These are phyloP conservation scores for Trissolcus japonicus DNA, from an alignment of 2,888 invertebrate genomes.

Conservation along the genomic window DNA sequence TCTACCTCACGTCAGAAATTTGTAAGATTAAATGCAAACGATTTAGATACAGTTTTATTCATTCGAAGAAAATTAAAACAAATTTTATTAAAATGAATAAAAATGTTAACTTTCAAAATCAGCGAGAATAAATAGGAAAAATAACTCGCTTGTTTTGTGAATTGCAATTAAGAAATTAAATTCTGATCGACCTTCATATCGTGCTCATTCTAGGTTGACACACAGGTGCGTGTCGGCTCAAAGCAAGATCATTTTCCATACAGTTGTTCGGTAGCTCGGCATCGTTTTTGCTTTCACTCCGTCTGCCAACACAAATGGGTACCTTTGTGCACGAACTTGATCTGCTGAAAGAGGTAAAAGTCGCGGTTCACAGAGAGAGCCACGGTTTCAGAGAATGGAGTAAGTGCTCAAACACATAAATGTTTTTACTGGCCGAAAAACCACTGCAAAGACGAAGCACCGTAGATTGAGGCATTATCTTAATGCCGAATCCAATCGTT, in stretches of 20 bases:
- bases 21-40: too few species aligned
- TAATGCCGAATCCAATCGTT: constrained; percentile 52
- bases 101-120: not conserved
- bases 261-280: constrained; percentile 33
- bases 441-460: constrained; percentile 37
- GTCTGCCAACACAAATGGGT: constrained; percentile 52
- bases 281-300: constrained; percentile 53
- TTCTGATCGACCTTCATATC: constrained; percentile 37
- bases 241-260: constrained; percentile 49
- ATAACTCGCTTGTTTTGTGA: not conserved
- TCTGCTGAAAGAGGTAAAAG: constrained; percentile 56
- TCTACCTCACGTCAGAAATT: too few species aligned
- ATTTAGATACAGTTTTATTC: too few species aligned
- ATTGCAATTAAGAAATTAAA: constrained; percentile 43
- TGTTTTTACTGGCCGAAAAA: constrained; percentile 53
- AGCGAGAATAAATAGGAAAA: not conserved
- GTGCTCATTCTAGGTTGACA: constrained; percentile 33
- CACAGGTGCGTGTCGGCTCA: constrained; percentile 44
- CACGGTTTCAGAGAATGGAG: constrained; percentile 38
- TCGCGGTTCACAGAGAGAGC: constrained; percentile 40
- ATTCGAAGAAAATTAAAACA: too few species aligned
- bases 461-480: constrained; percentile 45
- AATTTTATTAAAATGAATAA: constrained; percentile 3
- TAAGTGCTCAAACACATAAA: constrained; percentile 56
- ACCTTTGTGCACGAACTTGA: constrained; percentile 53